Base-by-base conservation (phyloP, 2,888 invertebrate genomes). In the Pseudanteris insignis region DNA sequence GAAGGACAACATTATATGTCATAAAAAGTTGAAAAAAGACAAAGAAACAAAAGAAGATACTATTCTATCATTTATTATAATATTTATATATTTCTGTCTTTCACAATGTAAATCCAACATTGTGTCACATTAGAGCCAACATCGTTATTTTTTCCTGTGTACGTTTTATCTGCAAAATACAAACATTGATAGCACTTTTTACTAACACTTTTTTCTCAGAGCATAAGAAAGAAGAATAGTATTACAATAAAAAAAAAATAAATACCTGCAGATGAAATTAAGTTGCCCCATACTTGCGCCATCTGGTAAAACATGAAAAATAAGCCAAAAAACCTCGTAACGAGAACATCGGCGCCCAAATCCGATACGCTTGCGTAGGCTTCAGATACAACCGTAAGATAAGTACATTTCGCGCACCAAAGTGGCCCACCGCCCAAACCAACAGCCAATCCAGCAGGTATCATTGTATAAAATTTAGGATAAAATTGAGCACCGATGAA, bases 241-340 rank as follows among this genome's bases (percentile, higher is more conserved):
- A n/a, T n/a, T n/a, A n/a, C n/a, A n/a, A n/a, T n/a, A n/a, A n/a
- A n/a, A n/a, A n/a, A n/a, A n/a, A n/a, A n/a, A n/a, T n/a, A n/a
- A n/a, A n/a, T 78, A 90, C 90, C 89, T 63, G 90, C 86, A 0
- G 93, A 94, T 13, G 94, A 93, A 60, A 94, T 88, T 5, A 96
- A 85, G 79, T 96, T 96, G 0, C 96, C 96, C 91, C 93, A 92
- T 34, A 96, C 91, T 83, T 95, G 92, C n/a, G 95, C 92, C 84
- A 94, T 89, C 80, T 96, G 95, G 79, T 94, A 96, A 78, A 96
- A 91, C 88, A 95, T 92, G 84, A 96, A 97, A 83, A 97, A 97
- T 3, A 95, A 85, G 0, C 96, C 96, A 77, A 96, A 96, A 82
- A 96, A 96, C 69, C 92, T 84, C 6, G 94, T 92, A 33, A 96